A percentile compares a stretch with the other conserved stretches of the same genome.
These are phyloP conservation scores for Campoletis raptor DNA, from an alignment of 2,888 invertebrate genomes.

Conservation along the genomic window DNA sequence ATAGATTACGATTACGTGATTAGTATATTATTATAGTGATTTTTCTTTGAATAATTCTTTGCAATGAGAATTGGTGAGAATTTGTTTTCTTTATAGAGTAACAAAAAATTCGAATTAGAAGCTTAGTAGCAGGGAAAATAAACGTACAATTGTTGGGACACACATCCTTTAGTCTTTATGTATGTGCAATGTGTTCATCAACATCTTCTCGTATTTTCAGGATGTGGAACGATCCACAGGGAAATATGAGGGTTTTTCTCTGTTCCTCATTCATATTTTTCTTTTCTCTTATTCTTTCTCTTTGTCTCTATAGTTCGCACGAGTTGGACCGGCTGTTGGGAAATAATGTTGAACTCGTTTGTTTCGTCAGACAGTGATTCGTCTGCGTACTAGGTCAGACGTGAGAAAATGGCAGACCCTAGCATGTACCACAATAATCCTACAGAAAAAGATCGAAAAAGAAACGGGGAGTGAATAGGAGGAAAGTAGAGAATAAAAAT, in stretches of 20 bases:
- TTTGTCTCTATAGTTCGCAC: slow-evolving; percentile 46
- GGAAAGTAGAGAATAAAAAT: not conserved
- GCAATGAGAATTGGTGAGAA: not conserved
- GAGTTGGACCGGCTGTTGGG: slow-evolving; percentile 72
- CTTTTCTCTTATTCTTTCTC: slow-evolving; percentile 8
- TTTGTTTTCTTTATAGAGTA: not conserved
- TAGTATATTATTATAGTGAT: no score
- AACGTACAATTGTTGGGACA: slow-evolving; percentile 22
- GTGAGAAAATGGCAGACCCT: slow-evolving; percentile 75
- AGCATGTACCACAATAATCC: slow-evolving; percentile 12
- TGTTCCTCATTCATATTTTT: not conserved
- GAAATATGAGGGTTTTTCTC: slow-evolving; percentile 49
- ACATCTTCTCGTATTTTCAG: slow-evolving; percentile 34
- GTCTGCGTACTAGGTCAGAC: slow-evolving; percentile 74
- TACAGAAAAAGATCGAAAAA: not conserved
- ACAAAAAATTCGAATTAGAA: not conserved
- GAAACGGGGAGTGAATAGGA: not conserved
- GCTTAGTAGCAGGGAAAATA: slow-evolving; percentile 20
- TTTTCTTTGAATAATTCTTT: not conserved
- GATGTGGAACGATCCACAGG: slow-evolving; percentile 46
- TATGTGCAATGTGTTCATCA: not conserved
- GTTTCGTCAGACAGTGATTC: slow-evolving; percentile 80
- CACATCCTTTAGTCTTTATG: slow-evolving; percentile 1
- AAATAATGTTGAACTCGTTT: slow-evolving; percentile 80
- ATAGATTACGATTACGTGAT: not conserved